phyloP scores from a whole-genome alignment of 2,113 vertebrate genomes.

The Raphicerus campestris region DNA sequence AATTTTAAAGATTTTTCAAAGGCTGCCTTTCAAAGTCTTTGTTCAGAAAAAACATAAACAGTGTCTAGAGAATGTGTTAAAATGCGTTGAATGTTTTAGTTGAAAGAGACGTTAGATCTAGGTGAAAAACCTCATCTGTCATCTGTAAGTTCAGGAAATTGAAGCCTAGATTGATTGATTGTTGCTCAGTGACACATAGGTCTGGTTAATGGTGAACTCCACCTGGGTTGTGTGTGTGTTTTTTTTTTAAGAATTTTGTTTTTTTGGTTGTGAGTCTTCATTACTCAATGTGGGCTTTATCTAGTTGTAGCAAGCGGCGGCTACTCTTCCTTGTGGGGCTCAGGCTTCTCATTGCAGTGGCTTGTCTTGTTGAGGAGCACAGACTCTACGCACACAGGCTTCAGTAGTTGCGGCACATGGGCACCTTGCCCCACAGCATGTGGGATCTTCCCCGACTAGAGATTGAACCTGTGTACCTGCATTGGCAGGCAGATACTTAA shows the following conservation, averaged over 20 bases:
- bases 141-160: neutral
- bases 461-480: neutral
- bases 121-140: neutral
- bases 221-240: neutral
- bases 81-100: neutral
- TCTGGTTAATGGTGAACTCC: neutral
- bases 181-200: neutral
- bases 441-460: neutral
- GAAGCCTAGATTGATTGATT: neutral
- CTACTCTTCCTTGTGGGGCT: neutral
- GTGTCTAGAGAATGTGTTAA: slow-evolving; percentile 3
- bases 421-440: neutral
- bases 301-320: neutral
- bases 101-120: neutral
- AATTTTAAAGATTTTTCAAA: neutral
- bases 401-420: neutral
- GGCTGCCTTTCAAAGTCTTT: neutral
- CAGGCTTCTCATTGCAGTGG: neutral
- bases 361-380: neutral
- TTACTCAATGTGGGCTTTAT: neutral
- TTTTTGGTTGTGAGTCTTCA: neutral
- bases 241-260: neutral
- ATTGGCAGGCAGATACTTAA: neutral
- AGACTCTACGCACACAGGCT: neutral
- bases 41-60: neutral